phyloP scores from a whole-genome alignment of 2,888 invertebrate species.

The Orthosia incerta region DNA sequence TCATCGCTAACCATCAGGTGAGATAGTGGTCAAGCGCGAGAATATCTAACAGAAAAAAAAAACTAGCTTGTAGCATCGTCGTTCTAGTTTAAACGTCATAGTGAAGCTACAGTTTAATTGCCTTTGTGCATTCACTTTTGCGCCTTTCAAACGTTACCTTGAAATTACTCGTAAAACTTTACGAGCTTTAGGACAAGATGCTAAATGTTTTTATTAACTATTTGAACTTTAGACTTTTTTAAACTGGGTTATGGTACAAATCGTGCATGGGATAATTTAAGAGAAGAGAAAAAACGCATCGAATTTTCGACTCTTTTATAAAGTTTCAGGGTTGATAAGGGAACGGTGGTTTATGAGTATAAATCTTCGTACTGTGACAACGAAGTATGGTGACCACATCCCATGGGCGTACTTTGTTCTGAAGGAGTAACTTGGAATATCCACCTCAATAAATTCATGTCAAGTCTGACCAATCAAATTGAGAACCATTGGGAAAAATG shows the following conservation, averaged over 20 bases:
- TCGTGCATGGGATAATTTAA: slow-evolving; percentile 1
- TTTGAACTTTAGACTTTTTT: neutral
- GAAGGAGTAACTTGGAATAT: neutral
- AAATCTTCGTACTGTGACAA: slow-evolving; percentile 20
- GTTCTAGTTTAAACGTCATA: slow-evolving; percentile 6
- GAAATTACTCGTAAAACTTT: slow-evolving; percentile 1
- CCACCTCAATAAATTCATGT: neutral
- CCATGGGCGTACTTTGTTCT: neutral
- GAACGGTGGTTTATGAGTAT: neutral
- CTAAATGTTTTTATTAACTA: neutral
- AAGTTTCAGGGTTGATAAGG: neutral
- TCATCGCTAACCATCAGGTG: no score
- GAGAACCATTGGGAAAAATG: neutral
- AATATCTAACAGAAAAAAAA: no score
- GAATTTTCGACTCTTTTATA: neutral
- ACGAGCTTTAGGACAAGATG: neutral
- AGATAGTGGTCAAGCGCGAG: no score
- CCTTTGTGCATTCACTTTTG: neutral
- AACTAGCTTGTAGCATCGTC: no score
- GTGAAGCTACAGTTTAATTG: slow-evolving; percentile 12
- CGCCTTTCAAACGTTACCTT: slow-evolving; percentile 11
- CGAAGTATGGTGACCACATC: neutral
- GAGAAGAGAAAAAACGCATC: neutral
- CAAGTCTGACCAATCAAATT: neutral
- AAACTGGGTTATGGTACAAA: neutral